Percentiles rank a stretch among this genome's conserved stretches.
Evolutionary conservation across 2,888 invertebrate genomes (phyloP).

Genomic region (Dasypolia templi): DNA sequence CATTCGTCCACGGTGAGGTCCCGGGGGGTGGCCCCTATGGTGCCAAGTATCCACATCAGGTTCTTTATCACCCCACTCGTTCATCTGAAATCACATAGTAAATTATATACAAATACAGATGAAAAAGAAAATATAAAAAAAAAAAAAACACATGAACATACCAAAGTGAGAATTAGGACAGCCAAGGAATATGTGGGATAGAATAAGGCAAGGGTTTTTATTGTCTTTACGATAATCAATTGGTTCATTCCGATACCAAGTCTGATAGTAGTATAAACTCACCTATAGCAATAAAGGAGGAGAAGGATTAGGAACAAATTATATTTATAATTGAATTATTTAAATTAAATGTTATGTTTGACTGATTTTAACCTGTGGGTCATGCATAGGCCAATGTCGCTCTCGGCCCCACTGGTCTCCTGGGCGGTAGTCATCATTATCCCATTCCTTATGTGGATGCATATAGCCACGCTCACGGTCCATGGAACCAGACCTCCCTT

Average conservation of each 20-base stretch:
- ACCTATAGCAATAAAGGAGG: conserved; percentile 76
- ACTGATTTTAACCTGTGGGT: conserved; percentile 81
- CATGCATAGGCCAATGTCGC: conserved; percentile 87
- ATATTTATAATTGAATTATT: conserved; percentile 21
- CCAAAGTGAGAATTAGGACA: conserved; percentile 88
- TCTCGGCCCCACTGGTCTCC: conserved; percentile 88
- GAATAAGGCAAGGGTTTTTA: conserved; percentile 84
- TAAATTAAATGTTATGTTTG: conserved; percentile 3
- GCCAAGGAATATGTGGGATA: conserved; percentile 89
- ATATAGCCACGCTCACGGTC: conserved; percentile 87
- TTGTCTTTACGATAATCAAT: conserved; percentile 84
- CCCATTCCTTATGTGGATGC: conserved; percentile 89
- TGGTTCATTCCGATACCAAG: conserved; percentile 84
- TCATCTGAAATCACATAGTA: conserved; percentile 77
- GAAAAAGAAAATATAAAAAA: conserved; percentile 27
- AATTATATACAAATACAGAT: conserved; percentile 35
- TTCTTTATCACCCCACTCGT: conserved; percentile 89
- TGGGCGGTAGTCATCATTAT: conserved; percentile 89
- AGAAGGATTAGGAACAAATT: conserved; percentile 61
- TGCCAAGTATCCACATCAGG: conserved; percentile 88
- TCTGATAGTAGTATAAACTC: conserved; percentile 82
- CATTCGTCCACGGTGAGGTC: conserved; percentile 87
- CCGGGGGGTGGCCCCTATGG: conserved; percentile 86
- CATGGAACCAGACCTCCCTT: conserved; percentile 86
- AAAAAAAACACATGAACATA: conserved; percentile 75